phyloP scores from a whole-genome alignment of 2,888 invertebrate species.

The Megastigmus dorsalis region DNA sequence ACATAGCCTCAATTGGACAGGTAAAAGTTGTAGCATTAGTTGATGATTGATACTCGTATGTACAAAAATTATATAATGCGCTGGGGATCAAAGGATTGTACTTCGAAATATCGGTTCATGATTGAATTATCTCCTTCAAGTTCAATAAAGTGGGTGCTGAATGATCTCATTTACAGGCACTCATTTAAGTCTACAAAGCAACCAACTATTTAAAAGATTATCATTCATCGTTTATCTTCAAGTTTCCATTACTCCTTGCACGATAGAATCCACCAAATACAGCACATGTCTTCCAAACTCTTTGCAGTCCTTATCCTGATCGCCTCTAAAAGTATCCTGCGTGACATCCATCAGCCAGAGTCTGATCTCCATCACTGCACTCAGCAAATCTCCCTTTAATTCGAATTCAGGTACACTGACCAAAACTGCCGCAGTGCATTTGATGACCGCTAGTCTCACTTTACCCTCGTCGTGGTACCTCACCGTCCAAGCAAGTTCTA shows the following conservation, averaged over 20 bases:
- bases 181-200: too few species aligned
- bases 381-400: constrained; percentile 78
- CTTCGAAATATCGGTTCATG: too few species aligned
- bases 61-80: too few species aligned
- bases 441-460: constrained; percentile 81
- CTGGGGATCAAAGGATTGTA: too few species aligned
- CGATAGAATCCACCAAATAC: constrained; percentile 75
- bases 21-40: too few species aligned
- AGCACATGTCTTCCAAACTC: constrained; percentile 80
- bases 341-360: constrained; percentile 81
- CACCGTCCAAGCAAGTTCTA: constrained; percentile 81
- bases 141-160: too few species aligned
- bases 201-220: too few species aligned
- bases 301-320: constrained; percentile 81
- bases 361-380: constrained; percentile 80
- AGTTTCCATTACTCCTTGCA: constrained; percentile 41
- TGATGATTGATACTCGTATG: too few species aligned
- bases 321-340: constrained; percentile 78
- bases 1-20: too few species aligned
- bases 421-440: constrained; percentile 81
- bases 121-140: too few species aligned
- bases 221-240: too few species aligned
- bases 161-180: too few species aligned
- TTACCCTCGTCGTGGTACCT: constrained; percentile 81
- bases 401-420: constrained; percentile 79